These are phyloP conservation scores for Formica exsecta DNA, from an alignment of 1,140 invertebrate genomes.

Conservation along the genomic window DNA sequence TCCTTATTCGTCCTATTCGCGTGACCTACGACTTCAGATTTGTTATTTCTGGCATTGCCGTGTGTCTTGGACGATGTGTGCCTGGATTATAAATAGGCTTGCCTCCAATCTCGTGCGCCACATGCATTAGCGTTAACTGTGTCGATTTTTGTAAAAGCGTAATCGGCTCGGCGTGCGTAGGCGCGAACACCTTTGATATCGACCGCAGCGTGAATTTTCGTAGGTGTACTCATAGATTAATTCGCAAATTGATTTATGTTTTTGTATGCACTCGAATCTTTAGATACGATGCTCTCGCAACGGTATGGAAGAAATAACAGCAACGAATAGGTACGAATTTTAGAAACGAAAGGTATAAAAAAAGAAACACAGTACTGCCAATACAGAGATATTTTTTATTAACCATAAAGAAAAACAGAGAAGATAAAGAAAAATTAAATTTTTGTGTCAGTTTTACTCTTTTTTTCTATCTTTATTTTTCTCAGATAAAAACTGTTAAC, in stretches of 20 bases:
- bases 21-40: conserved; percentile 48
- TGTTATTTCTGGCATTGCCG: conserved; percentile 54
- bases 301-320: not conserved
- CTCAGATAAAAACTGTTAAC: not conserved
- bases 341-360: not conserved
- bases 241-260: conserved; percentile 24
- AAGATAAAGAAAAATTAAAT: not conserved
- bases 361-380: not conserved
- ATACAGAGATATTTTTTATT: not conserved
- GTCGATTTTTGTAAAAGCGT: conserved; percentile 41
- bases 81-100: conserved; percentile 57
- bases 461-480: not conserved
- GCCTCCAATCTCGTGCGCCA: conserved; percentile 42
- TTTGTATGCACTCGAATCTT: not conserved
- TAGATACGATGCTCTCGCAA: not conserved
- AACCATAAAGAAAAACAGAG: not conserved
- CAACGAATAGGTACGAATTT: not conserved
- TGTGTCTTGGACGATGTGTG: conserved; percentile 13
- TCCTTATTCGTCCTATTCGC: conserved; percentile 49
- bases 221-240: conserved; percentile 34
- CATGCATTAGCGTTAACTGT: conserved; percentile 58
- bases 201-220: conserved; percentile 35
- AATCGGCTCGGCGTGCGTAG: conserved; percentile 14
- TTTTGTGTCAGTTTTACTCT: not conserved
- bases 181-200: conserved; percentile 45